Conservation (phyloP, 2,113 vertebrate species). For the Macheiramphus alcinus region DNA sequence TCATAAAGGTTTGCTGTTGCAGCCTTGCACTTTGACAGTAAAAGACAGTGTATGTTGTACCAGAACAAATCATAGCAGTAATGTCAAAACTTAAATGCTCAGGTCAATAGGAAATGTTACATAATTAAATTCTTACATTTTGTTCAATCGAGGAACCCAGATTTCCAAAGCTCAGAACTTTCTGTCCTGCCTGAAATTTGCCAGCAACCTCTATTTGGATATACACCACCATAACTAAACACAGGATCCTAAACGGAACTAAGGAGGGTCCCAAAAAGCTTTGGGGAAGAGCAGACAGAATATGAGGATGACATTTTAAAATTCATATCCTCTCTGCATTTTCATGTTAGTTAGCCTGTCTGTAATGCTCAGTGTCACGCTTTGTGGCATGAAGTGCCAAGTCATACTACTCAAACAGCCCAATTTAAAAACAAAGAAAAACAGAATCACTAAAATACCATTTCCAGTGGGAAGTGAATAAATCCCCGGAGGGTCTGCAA, state of each 20-base stretch:
- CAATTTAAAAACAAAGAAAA: neutral
- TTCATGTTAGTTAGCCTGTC: neutral
- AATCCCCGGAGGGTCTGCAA: neutral
- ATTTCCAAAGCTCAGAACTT: neutral
- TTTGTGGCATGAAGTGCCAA: neutral
- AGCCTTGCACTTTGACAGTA: neutral
- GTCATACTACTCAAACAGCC: neutral
- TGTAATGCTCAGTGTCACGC: neutral
- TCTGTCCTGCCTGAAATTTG: neutral
- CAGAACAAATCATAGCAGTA: neutral
- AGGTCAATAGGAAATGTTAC: neutral
- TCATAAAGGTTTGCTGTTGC: neutral
- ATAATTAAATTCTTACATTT: neutral
- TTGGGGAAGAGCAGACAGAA: neutral
- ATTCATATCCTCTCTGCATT: neutral
- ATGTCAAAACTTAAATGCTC: neutral
- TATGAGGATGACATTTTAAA: neutral
- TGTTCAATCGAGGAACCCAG: neutral
- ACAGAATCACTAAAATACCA: neutral
- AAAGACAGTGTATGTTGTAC: neutral
- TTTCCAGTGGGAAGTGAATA: neutral
- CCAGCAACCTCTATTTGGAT: neutral
- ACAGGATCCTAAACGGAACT: neutral
- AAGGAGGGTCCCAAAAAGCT: neutral
- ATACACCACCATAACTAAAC: neutral